phyloP scores from a whole-genome alignment of 2,113 vertebrate genomes.

The Pelecanus crispus region DNA sequence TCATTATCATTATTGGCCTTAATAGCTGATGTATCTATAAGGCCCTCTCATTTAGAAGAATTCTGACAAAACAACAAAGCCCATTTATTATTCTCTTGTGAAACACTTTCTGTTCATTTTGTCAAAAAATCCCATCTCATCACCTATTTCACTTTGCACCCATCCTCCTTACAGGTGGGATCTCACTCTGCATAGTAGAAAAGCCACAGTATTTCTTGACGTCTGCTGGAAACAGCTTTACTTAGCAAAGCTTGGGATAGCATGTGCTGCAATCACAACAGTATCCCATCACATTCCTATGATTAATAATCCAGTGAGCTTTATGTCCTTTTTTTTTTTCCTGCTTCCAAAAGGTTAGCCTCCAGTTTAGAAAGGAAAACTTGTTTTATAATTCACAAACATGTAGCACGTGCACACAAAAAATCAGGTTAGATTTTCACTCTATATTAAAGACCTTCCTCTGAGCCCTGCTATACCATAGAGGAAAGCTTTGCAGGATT shows the following conservation, averaged over 20 bases:
- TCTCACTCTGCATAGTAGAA: neutral
- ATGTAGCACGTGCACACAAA: neutral
- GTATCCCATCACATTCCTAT: neutral
- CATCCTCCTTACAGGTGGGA: neutral
- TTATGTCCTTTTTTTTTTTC: rapidly evolving
- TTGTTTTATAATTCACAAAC: neutral
- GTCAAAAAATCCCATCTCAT: neutral
- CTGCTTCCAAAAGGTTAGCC: neutral
- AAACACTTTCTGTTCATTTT: neutral
- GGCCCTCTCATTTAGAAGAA: neutral
- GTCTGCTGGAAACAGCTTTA: neutral
- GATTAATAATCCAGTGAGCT: neutral
- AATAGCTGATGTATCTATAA: neutral
- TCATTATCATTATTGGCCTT: neutral
- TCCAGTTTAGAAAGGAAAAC: neutral
- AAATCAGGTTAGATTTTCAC: neutral
- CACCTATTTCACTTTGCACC: neutral
- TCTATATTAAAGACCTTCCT: neutral
- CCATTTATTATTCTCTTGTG: neutral
- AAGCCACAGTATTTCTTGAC: neutral
- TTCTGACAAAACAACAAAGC: neutral
- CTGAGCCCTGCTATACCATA: neutral
- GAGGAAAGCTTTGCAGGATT: neutral
- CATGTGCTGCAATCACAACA: neutral
- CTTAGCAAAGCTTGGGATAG: neutral